These are phyloP conservation scores for Azorinus chamasolen DNA, from an alignment of 2,888 invertebrate species.

Conservation along the genomic window DNA sequence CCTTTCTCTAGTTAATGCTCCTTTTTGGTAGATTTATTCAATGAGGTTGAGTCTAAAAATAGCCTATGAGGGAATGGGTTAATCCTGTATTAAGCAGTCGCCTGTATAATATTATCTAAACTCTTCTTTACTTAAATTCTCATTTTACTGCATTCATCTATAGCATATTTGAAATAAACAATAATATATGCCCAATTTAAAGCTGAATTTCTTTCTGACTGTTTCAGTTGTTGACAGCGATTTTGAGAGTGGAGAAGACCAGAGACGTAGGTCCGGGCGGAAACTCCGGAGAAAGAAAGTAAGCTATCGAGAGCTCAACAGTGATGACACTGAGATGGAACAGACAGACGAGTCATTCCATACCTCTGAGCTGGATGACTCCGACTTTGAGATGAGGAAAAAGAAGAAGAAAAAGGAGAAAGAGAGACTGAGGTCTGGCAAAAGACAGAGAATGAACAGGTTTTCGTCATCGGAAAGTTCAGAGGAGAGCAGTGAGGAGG, in stretches of 20 bases:
- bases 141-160: no score
- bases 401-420: constrained; percentile 37
- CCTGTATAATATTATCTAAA: no score
- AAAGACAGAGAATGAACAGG: constrained; percentile 44
- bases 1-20: no score
- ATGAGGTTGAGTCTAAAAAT: no score
- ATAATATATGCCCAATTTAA: no score
- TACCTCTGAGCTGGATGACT: constrained; percentile 66
- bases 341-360: constrained; percentile 67
- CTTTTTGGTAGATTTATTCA: no score
- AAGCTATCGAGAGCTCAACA: constrained; percentile 72
- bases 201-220: no score
- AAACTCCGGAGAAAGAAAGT: constrained; percentile 65
- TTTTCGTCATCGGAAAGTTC: constrained; percentile 37
- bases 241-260: constrained; percentile 76
- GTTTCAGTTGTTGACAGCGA: constrained; percentile 79
- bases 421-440: constrained; percentile 34
- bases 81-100: no score
- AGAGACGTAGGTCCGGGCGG: constrained; percentile 64
- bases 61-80: no score
- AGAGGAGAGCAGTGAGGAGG: constrained; percentile 27
- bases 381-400: constrained; percentile 44
- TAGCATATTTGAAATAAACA: no score
- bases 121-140: no score
- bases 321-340: constrained; percentile 72